phyloP scores from a whole-genome alignment of 1,140 invertebrate species.

The Diachasma alloeum region DNA sequence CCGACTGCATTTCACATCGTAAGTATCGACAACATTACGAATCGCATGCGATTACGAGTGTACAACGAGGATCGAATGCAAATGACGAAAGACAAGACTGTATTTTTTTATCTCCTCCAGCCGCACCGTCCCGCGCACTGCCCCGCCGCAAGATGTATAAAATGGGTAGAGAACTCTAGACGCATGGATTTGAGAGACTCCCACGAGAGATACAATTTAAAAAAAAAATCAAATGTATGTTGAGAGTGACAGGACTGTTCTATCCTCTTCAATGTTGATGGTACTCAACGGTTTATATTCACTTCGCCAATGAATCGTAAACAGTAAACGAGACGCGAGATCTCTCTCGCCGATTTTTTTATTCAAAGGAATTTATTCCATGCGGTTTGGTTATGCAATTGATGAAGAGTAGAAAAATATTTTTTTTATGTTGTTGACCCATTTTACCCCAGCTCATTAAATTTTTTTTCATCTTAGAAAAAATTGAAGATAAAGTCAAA shows the following conservation, averaged over 20 bases:
- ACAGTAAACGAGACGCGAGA: not conserved
- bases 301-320: not conserved
- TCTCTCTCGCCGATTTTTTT: not conserved
- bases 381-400: not conserved
- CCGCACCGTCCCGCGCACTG: not conserved
- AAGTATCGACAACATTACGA: conserved; percentile 23
- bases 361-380: not conserved
- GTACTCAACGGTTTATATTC: not conserved
- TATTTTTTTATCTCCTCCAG: not conserved
- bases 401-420: not conserved
- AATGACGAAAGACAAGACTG: conserved; percentile 28
- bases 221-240: not conserved
- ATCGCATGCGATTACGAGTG: conserved; percentile 26
- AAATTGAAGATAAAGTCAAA: too few species aligned
- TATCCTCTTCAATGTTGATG: not conserved
- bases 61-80: conserved; percentile 27
- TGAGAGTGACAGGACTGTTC: not conserved
- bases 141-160: not conserved
- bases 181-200: not conserved
- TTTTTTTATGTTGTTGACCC: not conserved
- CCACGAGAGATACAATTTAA: not conserved
- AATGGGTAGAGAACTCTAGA: not conserved
- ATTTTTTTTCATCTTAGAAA: too few species aligned
- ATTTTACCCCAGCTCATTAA: not conserved
- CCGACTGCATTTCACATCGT: not conserved